Base-by-base conservation (phyloP, 2,113 vertebrate genomes). In the Hippocampus barbouri region DNA sequence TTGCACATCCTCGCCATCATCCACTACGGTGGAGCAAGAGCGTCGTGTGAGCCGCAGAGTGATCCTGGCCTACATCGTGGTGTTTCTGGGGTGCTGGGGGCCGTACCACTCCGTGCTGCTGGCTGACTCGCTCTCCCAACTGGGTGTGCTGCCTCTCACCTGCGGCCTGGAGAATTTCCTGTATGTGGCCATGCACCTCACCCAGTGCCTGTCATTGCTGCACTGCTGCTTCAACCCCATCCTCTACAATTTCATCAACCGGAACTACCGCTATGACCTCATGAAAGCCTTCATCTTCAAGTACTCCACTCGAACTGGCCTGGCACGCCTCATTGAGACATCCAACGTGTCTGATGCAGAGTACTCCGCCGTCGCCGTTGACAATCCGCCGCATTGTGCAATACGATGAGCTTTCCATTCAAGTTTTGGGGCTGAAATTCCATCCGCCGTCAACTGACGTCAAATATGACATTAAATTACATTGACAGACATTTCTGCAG, bases 211-310 rank as follows among this genome's bases (percentile, higher is more conserved):
- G 86, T 97, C 97, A 0, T 81, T 98, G 27, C 92, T 95, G 66
- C 97, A 99, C 88, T 98, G 97, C 90, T 99, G 97, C 0, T 89
- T 96, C 87, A 99, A 99, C 84, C 97, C 97, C 2, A 93, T 98
- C 63, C 93, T 99, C 15, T 99, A 99, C 83, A 97, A 95, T 87
- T 97, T 98, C 89, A 93, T 98, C 74, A 89, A 91, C 84, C 93
- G 95, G 73, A 96, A 95, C 91, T 96, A 97, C 86, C 91, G 95
- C 86, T 96, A 98, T 0, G 95, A 98, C 91, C 94, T 98, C 77
- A 97, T 97, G 96, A 98, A 98, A 80, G 96, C 96, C 40, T 96
- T 98, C 78, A 97, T 97, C 86, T 98, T 98, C 79, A 98, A 96
- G 86, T 98, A 98, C 90, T 98, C 96, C 0, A 96, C 94, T 43